Evolutionary conservation across 1,140 invertebrate species (phyloP), one percentile per base, ranked within the genome.

Genomic region (Trichonephila clavipes): DNA sequence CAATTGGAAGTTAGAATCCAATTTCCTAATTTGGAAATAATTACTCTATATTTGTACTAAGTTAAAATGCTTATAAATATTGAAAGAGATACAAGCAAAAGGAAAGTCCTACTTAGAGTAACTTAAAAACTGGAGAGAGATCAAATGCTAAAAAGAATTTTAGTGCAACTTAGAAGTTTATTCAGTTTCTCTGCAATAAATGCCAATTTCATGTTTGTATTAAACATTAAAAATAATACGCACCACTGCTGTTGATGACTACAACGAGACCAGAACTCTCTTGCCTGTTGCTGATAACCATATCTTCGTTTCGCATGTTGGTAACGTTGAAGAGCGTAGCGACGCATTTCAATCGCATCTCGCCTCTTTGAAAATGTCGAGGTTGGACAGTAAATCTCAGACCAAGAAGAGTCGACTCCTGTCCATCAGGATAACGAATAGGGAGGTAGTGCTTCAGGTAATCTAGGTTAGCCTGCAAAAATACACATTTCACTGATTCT

Each of bases 261-360:
- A 90, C 62, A 14, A 92, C 66, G 34, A 66, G 82, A 18, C 62
- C 64, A 24, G 64, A 97, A 16, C 97, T 96, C 0, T 97, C 96
- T 86, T 97, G 96, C 44, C 97, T 96, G 69, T 44, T 93, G 69
- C 97, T 97, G 94, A 98, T 97, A 12, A 98, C 97, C 95, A 97
- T 98, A 95, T 98, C 97, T 95, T 98, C 98, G 95, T 98, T 98
- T 95, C 97, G 98, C 92, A 97, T 96, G 96, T 97, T 97, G 96
- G 98, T 98, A 0, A 98, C 96, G 1, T 97, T 97, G 3, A 97
- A 97, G 21, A 95, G 94, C 3, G 95, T 95, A 4, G 95, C 95
- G 3, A 95, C 95, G 77, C 95, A 95, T 58, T 95, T 95, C 18
- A 95, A 72, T 72, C 94, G 94, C 94, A 95, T 95, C 18, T 94